Conservation (phyloP, 2,888 invertebrate species). For the Anthrax anthrax region DNA sequence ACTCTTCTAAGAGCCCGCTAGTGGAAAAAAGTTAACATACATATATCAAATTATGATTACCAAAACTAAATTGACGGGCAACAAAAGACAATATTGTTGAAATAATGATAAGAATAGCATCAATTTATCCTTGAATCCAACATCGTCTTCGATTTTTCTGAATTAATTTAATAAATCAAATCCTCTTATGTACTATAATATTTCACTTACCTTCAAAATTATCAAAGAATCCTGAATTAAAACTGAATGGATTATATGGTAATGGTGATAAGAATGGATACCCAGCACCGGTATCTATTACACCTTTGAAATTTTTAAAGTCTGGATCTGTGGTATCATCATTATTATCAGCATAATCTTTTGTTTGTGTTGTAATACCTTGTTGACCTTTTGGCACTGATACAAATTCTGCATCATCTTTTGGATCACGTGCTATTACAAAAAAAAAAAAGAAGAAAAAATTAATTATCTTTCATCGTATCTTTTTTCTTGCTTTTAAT, state of each 20-base stretch:
- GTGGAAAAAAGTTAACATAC: no score
- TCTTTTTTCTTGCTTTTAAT: no score
- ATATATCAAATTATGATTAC: no score
- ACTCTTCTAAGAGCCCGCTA: no score
- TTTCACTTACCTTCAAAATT: slow-evolving; percentile 27
- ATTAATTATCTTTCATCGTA: no score
- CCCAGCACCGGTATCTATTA: slow-evolving; percentile 28
- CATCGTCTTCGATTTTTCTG: no score
- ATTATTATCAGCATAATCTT: slow-evolving; percentile 6
- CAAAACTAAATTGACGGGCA: no score
- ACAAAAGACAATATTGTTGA: no score
- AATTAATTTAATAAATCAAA: no score
- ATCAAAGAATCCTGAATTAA: slow-evolving; percentile 26
- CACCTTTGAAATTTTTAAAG: slow-evolving; percentile 27
- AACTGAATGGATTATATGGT: slow-evolving; percentile 22
- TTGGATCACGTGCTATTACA: slow-evolving; percentile 8
- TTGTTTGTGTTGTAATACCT: slow-evolving; percentile 6
- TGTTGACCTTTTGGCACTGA: slow-evolving; percentile 9
- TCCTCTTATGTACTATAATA: no score
- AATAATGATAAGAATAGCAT: no score
- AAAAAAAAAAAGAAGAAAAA: background rate
- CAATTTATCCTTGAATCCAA: no score
- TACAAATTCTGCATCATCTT: slow-evolving; percentile 13
- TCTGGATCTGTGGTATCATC: slow-evolving; percentile 17
- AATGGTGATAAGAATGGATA: slow-evolving; percentile 26